These are phyloP conservation scores for Centroberyx gerrardi DNA, from an alignment of 2,797 vertebrate species.

Conservation along the genomic window DNA sequence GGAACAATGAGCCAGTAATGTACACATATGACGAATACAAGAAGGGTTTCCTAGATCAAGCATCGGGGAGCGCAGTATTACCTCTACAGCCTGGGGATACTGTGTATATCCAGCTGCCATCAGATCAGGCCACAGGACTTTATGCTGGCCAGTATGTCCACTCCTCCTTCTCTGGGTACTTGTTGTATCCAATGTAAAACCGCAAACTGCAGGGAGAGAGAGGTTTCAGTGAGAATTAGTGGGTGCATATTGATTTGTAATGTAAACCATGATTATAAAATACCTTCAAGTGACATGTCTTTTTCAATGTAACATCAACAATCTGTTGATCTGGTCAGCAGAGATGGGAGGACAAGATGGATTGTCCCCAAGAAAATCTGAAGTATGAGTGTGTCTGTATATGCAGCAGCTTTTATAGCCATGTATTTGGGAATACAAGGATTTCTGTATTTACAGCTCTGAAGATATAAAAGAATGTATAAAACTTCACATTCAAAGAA, in stretches of 20 bases:
- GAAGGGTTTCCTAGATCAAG: constrained; percentile 97
- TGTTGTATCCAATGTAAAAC: constrained; percentile 97
- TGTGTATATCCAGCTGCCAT: constrained; percentile 96
- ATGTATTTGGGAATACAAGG: constrained; percentile 13
- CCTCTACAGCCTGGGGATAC: constrained; percentile 93
- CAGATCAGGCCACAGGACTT: constrained; percentile 97
- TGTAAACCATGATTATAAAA: constrained; percentile 39
- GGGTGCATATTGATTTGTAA: constrained; percentile 32
- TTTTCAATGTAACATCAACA: constrained; percentile 42
- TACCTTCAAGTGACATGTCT: constrained; percentile 35
- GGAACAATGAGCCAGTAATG: constrained; percentile 97
- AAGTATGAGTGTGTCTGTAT: constrained; percentile 24
- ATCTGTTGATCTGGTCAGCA: constrained; percentile 36
- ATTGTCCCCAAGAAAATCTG: constrained; percentile 31
- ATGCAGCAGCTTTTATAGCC: constrained; percentile 47
- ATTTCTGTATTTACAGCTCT: constrained; percentile 32
- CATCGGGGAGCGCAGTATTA: constrained; percentile 96
- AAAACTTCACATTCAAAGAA: constrained; percentile 29
- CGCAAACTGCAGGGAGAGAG: constrained; percentile 46
- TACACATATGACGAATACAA: constrained; percentile 99
- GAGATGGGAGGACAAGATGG: constrained; percentile 26
- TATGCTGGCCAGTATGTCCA: constrained; percentile 98
- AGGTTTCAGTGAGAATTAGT: constrained; percentile 23
- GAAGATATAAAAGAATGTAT: constrained; percentile 30
- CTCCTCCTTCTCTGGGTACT: constrained; percentile 98